Percentiles rank a stretch among this genome's conserved stretches.
Conservation (phyloP, 2,113 vertebrate genomes). For the Malurus cyaneus region DNA sequence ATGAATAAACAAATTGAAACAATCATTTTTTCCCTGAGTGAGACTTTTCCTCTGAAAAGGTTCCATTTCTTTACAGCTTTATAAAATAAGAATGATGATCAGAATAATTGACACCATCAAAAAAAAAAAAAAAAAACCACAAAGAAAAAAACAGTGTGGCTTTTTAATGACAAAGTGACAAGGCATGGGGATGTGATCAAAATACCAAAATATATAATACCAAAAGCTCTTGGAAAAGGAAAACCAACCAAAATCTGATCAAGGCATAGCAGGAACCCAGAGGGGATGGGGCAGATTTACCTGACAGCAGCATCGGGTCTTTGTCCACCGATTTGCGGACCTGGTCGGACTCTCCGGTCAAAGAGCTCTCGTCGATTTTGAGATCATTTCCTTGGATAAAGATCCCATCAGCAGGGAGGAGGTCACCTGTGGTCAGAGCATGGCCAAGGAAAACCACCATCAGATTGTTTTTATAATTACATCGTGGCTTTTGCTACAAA, state of each 20-base stretch:
- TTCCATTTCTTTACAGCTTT: neutral
- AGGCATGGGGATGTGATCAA: neutral
- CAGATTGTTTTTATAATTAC: neutral
- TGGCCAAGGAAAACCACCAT: neutral
- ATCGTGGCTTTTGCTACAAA: neutral
- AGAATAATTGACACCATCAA: neutral
- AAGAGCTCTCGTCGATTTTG: conserved; percentile 97
- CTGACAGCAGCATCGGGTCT: conserved; percentile 97
- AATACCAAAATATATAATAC: too few species aligned
- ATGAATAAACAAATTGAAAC: neutral
- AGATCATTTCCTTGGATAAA: conserved; percentile 98
- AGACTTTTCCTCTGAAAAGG: neutral
- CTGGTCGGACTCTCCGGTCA: conserved; percentile 98
- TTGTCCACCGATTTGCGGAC: conserved; percentile 93
- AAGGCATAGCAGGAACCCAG: neutral
- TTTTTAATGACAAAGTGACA: neutral
- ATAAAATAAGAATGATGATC: neutral
- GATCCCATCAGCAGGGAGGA: conserved; percentile 92
- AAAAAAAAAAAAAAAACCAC: neutral
- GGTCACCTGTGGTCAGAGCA: conserved; percentile 82
- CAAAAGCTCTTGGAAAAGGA: neutral
- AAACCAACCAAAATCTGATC: neutral
- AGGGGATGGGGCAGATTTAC: conserved; percentile 68
- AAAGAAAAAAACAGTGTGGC: fast-evolving
- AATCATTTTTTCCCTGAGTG: neutral